phyloP scores from a whole-genome alignment of 1,140 invertebrate species.

The Plectus sambesii region DNA sequence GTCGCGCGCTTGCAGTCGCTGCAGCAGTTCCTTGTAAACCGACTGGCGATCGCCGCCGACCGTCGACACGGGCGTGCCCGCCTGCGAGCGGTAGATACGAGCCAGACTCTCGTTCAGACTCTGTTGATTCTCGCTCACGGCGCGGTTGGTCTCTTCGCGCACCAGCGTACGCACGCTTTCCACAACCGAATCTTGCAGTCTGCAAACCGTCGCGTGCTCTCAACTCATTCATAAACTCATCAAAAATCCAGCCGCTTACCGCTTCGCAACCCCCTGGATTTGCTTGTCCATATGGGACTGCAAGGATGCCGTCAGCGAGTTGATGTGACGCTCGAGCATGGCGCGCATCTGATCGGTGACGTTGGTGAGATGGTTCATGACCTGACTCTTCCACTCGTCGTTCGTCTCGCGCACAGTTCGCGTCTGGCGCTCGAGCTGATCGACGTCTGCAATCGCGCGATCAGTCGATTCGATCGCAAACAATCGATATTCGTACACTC shows the following conservation, averaged over 20 bases:
- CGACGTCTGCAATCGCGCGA: slow-evolving; percentile 47
- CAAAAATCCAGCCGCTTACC: no score
- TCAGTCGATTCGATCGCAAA: slow-evolving; percentile 14
- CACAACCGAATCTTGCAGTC: no score
- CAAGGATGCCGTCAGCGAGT: no score
- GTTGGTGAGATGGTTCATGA: slow-evolving; percentile 16
- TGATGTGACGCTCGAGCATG: slow-evolving; percentile 27
- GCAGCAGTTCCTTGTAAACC: slow-evolving; percentile 58
- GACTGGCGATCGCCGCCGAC: slow-evolving; percentile 52
- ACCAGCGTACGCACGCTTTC: no score
- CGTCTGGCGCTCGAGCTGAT: slow-evolving; percentile 50
- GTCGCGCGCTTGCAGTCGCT: slow-evolving; percentile 61
- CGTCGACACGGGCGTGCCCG: slow-evolving; percentile 28
- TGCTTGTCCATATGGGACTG: no score
- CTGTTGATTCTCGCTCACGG: no score
- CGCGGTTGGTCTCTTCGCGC: no score
- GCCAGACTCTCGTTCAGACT: no score
- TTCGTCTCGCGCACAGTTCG: slow-evolving; percentile 41
- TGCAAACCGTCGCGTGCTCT: no score
- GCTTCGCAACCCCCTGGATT: no score
- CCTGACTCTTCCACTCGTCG: slow-evolving; percentile 39
- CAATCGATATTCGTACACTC: slow-evolving; percentile 58
- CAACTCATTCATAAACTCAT: no score
- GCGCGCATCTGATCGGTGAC: slow-evolving; percentile 16
- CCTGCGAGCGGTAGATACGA: slow-evolving; percentile 31